Base-by-base conservation (phyloP, 2,797 vertebrate genomes). In the Garrulus glandarius region DNA sequence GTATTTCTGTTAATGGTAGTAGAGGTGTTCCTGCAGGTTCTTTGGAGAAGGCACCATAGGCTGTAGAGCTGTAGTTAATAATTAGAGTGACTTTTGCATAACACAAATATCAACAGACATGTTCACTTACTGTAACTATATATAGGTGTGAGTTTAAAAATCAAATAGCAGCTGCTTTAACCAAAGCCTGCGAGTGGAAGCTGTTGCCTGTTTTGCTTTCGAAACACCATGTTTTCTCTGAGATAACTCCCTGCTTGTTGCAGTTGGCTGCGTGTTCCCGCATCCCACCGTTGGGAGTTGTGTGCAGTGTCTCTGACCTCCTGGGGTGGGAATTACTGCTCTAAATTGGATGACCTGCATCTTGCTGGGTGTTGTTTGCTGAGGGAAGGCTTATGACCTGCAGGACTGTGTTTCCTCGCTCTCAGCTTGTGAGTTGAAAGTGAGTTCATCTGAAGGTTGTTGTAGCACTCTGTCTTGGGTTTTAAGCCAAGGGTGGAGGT, bases 271-370 rank as follows among this genome's bases (percentile, higher is more conserved):
- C 4, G 10, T 4, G 1, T 78, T 86, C 46, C 53, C 0, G 0
- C 0, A 1, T 64, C 46, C 1, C 1, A 30, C 37, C 37, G 16
- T 4, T 1, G 3, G 49, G 50, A 72, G 17, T 2, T n/a, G 15
- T 44, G 29, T 57, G 70, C 23, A 5, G 56, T 14, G 60, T 36
- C 81, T 69, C 23, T 1, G 4, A 12, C 71, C 39, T 67, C 26
- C 53, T 69, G 59, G 32, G 9, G 5, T 69, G 43, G 67, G 49
- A 69, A 39, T 76, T 36, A 27, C 3, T 84, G 30, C 43, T 65
- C 27, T 65, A 55, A 39, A 26, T 30, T 24, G 65, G 61, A 43
- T 3, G 13, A 60, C 49, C 47, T 37, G 13, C 9, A 6, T 70
- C 47, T 68, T 47, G 37, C 50, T 61, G 65, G 9, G 4, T 65